These are phyloP conservation scores for Cyprinodon diabolis DNA, from an alignment of 2,797 vertebrate species.

Conservation along the genomic window DNA sequence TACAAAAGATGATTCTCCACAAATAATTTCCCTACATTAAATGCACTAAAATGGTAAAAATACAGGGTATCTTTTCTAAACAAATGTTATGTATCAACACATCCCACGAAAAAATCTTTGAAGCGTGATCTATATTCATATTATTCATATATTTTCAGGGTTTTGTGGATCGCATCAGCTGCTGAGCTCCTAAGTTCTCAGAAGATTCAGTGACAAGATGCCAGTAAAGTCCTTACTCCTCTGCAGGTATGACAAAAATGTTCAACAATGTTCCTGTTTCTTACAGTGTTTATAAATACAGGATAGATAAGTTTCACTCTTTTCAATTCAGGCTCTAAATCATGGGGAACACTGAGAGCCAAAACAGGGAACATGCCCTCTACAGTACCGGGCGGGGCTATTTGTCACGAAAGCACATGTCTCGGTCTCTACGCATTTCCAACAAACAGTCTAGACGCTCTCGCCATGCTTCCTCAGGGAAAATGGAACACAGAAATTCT, in stretches of 20 bases:
- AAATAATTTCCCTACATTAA: neutral
- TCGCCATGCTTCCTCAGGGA: conserved; percentile 88
- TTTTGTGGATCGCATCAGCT: conserved; percentile 27
- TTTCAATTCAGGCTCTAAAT: conserved; percentile 71
- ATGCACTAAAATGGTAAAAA: neutral
- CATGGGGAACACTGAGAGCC: conserved; percentile 98
- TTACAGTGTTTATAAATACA: neutral
- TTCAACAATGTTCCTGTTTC: neutral
- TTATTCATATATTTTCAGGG: conserved; percentile 63
- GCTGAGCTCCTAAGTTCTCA: conserved; percentile 32
- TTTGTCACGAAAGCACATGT: conserved; percentile 93
- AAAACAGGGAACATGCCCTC: conserved; percentile 88
- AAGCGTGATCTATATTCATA: conserved; percentile 7
- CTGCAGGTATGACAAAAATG: conserved; percentile 55
- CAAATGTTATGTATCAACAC: neutral
- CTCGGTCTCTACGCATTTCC: conserved; percentile 92
- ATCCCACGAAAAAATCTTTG: neutral
- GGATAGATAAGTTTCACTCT: neutral
- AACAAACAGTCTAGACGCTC: conserved; percentile 85
- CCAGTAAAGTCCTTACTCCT: conserved; percentile 19
- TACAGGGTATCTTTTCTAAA: neutral
- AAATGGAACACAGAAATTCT: conserved; percentile 86
- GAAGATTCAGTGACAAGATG: conserved; percentile 62
- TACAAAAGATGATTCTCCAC: neutral
- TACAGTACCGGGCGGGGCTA: conserved; percentile 84